Percentiles rank a stretch among this genome's conserved stretches.
Conservation (phyloP, 1,140 invertebrate species). For the Pantala flavescens region DNA sequence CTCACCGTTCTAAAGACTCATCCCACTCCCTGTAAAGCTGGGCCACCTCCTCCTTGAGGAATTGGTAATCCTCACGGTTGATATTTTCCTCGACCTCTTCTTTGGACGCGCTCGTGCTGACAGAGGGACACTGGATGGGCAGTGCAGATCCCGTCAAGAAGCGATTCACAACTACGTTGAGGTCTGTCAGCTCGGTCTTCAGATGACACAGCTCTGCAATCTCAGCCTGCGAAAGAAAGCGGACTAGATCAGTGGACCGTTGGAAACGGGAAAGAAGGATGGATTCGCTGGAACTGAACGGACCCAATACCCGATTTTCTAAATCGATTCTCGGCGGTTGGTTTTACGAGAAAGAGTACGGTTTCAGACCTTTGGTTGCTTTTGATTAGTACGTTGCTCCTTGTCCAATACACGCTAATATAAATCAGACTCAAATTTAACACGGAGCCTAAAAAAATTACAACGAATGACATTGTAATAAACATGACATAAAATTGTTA, state of each 20-base stretch:
- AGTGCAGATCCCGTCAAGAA: conserved; percentile 24
- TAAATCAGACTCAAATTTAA: too few species aligned
- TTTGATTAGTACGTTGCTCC: too few species aligned
- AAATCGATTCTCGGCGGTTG: too few species aligned
- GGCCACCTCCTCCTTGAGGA: conserved; percentile 22
- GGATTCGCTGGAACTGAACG: too few species aligned
- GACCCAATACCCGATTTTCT: too few species aligned
- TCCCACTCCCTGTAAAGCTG: neutral
- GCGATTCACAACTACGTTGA: neutral
- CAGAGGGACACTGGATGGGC: neutral
- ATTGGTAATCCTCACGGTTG: conserved; percentile 24
- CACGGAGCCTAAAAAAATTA: too few species aligned
- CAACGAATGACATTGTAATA: too few species aligned
- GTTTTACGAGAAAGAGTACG: too few species aligned
- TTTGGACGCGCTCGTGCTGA: neutral
- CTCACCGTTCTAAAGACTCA: neutral
- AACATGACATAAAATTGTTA: too few species aligned
- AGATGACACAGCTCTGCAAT: conserved; percentile 56
- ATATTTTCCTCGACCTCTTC: conserved; percentile 32
- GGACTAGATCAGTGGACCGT: neutral
- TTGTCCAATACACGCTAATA: too few species aligned
- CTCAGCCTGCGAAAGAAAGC: conserved; percentile 31
- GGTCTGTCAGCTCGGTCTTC: conserved; percentile 54
- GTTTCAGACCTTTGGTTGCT: too few species aligned
- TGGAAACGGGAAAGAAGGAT: neutral